Conservation (phyloP, 1,140 invertebrate genomes). For the Triops longicaudatus region DNA sequence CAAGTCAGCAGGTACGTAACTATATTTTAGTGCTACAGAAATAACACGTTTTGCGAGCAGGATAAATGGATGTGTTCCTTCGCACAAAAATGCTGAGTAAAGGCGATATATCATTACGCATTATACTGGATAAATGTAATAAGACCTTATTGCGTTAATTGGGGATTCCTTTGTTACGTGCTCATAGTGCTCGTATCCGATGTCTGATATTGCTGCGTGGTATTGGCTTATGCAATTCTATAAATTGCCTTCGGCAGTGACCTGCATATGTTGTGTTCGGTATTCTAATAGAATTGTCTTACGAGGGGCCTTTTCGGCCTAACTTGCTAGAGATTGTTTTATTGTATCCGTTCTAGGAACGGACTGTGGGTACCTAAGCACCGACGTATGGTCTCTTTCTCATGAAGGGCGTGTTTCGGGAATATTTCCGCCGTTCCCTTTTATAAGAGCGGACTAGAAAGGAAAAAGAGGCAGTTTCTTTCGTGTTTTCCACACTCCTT, state of each 20-base stretch:
- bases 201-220: neutral
- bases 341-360: neutral
- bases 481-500: no score
- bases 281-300: neutral
- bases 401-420: neutral
- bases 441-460: neutral
- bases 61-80: no score
- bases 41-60: no score
- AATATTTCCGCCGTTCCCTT: neutral
- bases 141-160: neutral
- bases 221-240: neutral
- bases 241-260: no score
- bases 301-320: neutral
- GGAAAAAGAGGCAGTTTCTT: no score
- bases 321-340: neutral
- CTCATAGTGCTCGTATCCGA: neutral
- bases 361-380: neutral
- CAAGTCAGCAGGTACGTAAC: no score
- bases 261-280: no score
- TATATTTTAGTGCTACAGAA: no score
- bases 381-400: neutral
- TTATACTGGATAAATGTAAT: no score
- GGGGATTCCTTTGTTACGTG: neutral
- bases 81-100: no score
- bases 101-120: no score